Conservation (phyloP, 2,888 invertebrate species). For the Aquatica leii region DNA sequence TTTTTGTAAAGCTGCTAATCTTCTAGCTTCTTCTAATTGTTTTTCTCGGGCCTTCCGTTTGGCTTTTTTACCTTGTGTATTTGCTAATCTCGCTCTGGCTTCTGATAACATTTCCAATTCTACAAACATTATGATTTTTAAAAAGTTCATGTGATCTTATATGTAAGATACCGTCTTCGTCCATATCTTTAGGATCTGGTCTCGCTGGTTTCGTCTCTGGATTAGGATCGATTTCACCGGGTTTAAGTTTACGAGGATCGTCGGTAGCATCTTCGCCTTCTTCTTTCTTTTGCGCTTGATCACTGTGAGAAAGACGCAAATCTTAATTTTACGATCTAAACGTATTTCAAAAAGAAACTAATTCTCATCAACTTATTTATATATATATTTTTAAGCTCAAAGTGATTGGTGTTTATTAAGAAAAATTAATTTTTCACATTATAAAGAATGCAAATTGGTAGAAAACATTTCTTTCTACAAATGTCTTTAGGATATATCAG, state of each 20-base stretch:
- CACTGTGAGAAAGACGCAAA: slow-evolving; percentile 65
- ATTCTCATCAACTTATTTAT: background rate
- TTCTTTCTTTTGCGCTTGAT: slow-evolving; percentile 96
- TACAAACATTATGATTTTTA: slow-evolving; percentile 53
- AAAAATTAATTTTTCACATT: no score
- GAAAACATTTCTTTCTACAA: no score
- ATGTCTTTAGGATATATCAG: no score
- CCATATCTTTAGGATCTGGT: slow-evolving; percentile 99
- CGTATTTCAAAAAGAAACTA: no score
- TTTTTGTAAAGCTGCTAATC: slow-evolving; percentile 96
- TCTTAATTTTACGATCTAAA: no score
- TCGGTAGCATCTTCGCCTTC: slow-evolving; percentile 92
- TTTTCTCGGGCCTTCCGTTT: slow-evolving; percentile 96
- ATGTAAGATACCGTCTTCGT: slow-evolving; percentile 96
- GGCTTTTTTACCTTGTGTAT: slow-evolving; percentile 96
- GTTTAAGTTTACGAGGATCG: slow-evolving; percentile 96
- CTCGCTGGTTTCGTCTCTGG: slow-evolving; percentile 99
- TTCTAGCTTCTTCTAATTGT: slow-evolving; percentile 96
- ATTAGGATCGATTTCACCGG: slow-evolving; percentile 99
- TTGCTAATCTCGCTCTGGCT: slow-evolving; percentile 96
- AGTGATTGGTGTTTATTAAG: no score
- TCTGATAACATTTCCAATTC: slow-evolving; percentile 99
- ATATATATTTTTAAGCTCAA: no score
- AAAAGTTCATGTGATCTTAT: no score
- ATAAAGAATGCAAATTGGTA: no score